A percentile compares a stretch with the other conserved stretches of the same genome.
These are phyloP conservation scores for Diorhabda sublineata DNA, from an alignment of 1,140 invertebrate genomes.

Conservation along the genomic window DNA sequence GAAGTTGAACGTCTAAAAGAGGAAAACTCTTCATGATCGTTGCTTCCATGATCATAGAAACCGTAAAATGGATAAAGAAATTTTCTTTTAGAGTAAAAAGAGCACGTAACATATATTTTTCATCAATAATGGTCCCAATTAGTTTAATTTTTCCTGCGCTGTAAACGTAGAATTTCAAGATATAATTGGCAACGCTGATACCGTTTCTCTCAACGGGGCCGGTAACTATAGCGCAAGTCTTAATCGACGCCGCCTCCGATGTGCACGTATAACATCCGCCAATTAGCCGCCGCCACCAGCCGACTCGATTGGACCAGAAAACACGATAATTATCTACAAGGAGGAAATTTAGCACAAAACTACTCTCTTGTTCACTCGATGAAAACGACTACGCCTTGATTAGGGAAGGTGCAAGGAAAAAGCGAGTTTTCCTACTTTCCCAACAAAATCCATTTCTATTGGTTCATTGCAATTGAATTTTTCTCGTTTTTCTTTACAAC, in stretches of 20 bases:
- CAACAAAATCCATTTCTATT: slow-evolving; percentile 4
- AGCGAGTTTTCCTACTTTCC: neutral
- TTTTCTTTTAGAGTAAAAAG: too few species aligned
- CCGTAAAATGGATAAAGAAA: too few species aligned
- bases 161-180: too few species aligned
- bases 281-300: slow-evolving; percentile 35
- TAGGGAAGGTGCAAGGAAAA: slow-evolving; percentile 4
- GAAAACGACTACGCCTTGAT: slow-evolving; percentile 15
- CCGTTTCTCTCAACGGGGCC: slow-evolving; percentile 16
- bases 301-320: slow-evolving; percentile 35
- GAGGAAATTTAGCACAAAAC: slow-evolving; percentile 27
- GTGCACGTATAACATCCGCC: slow-evolving; percentile 37
- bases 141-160: too few species aligned
- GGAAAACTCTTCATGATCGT: too few species aligned
- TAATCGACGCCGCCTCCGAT: slow-evolving; percentile 39
- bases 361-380: slow-evolving; percentile 9
- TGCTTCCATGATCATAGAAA: too few species aligned
- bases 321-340: slow-evolving; percentile 28
- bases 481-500: neutral
- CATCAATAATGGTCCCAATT: too few species aligned
- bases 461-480: neutral
- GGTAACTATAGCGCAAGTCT: slow-evolving; percentile 36
- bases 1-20: too few species aligned
- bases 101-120: too few species aligned
- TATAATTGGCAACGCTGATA: slow-evolving; percentile 5